phyloP scores from a whole-genome alignment of 2,797 vertebrate genomes.

The Apogon talboti region DNA sequence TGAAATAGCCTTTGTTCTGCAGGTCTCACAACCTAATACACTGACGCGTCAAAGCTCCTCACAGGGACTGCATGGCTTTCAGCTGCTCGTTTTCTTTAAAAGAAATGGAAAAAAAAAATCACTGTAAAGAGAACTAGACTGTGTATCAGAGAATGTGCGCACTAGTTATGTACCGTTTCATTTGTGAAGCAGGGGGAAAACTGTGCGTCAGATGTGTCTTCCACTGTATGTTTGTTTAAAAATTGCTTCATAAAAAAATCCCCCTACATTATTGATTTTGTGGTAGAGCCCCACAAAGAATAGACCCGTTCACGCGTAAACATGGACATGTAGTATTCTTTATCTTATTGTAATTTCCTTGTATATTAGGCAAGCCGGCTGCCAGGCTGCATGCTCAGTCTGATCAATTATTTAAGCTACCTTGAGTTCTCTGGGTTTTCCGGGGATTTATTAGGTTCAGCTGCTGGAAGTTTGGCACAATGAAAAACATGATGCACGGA shows the following conservation, averaged over 20 bases:
- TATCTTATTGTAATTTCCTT: constrained; percentile 73
- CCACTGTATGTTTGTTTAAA: not conserved
- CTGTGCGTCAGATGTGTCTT: too few species aligned
- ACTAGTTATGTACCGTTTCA: too few species aligned
- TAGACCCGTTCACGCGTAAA: constrained; percentile 48
- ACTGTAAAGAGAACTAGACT: not conserved
- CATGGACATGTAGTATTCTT: constrained; percentile 57
- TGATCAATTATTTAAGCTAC: constrained; percentile 82
- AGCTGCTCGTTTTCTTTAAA: constrained; percentile 34
- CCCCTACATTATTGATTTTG: constrained; percentile 50
- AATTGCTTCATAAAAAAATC: constrained; percentile 41
- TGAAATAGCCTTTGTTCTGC: constrained; percentile 69
- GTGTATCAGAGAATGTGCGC: not conserved
- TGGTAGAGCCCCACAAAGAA: constrained; percentile 38
- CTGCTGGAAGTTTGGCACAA: constrained; percentile 71
- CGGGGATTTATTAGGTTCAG: constrained; percentile 77
- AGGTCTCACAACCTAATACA: constrained; percentile 54
- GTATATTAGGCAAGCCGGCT: constrained; percentile 73
- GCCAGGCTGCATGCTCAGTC: constrained; percentile 69
- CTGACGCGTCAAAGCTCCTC: constrained; percentile 58
- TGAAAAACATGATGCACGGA: constrained; percentile 67
- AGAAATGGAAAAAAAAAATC: not conserved
- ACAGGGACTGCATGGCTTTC: constrained; percentile 45
- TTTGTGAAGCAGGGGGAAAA: constrained; percentile 7
- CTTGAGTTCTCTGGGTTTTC: constrained; percentile 75